Evolutionary conservation across 2,797 vertebrate genomes (phyloP), one percentile per base, ranked within the genome.

Genomic region (Tamandua tetradactyla): DNA sequence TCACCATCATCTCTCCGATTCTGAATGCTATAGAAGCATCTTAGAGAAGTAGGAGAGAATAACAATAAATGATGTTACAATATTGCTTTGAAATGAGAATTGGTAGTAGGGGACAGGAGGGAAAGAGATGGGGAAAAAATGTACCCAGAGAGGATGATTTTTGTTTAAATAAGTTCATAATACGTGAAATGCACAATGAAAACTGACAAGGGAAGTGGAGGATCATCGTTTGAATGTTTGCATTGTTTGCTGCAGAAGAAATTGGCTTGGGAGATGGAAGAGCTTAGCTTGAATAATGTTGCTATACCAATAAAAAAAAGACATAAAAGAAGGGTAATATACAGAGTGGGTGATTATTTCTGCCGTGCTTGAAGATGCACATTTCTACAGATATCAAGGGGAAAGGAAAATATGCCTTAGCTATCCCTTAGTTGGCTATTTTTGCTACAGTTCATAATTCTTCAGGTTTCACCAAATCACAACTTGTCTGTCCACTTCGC

Each of bases 221-320:
- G 81, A 96, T 97, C 97, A 81, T 93, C 94, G 97, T 78, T 94
- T 85, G 97, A 97, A 95, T 88, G 44, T 47, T 35, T 35, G 35
- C 35, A 35, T 35, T 35, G 35, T 35, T 47, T 47, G 96, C 96
- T 97, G 96, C 96, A 61, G 1, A 95, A 27, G 47, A 87, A 87
- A 97, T 95, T 88, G 87, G 88, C 97, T 82, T 82, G 97, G 98
- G 97, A 96, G 80, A 3, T 0, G 32, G 95, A 85, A 87, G 59
- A 96, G 12, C 91, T 91, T 6, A 75, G 91, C 40, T 94, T 75
- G 55, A 44, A 84, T 25, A 87, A 57, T 96, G 8, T 3, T 76
- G 93, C 94, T 95, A 90, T 64, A 93, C 95, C 95, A 96, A 96
- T 49, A 94, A 97, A 97, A 66, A 94, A 97, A 97, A 66, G 83